Evolutionary conservation across 2,888 invertebrate species (phyloP).

Genomic region (Drosophila infuscata): DNA sequence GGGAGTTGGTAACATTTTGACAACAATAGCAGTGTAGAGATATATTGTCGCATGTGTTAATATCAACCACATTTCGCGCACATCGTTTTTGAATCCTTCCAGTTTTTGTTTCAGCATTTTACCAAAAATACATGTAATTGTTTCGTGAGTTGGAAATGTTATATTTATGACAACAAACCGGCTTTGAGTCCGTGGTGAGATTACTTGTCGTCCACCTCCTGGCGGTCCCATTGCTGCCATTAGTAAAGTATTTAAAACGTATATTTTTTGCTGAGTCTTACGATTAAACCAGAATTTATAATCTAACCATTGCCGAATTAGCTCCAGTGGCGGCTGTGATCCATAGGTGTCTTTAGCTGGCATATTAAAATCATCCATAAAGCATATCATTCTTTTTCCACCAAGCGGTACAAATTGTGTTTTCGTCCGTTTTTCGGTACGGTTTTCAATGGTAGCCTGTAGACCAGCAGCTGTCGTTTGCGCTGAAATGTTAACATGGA

Average conservation of each 20-base stretch:
- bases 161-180: constrained; percentile 92
- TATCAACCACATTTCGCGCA: constrained; percentile 89
- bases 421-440: constrained; percentile 95
- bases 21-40: constrained; percentile 90
- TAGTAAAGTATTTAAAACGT: constrained; percentile 91
- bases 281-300: constrained; percentile 96
- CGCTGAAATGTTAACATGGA: constrained; percentile 95
- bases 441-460: constrained; percentile 93
- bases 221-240: constrained; percentile 94
- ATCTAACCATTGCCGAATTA: constrained; percentile 94
- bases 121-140: constrained; percentile 92
- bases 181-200: constrained; percentile 91
- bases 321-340: constrained; percentile 94
- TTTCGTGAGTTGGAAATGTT: constrained; percentile 92
- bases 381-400: constrained; percentile 93
- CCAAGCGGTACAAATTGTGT: constrained; percentile 92
- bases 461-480: constrained; percentile 94
- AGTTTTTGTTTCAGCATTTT: constrained; percentile 93
- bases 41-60: constrained; percentile 91
- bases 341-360: constrained; percentile 95
- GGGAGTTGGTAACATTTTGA: constrained; percentile 93
- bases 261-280: constrained; percentile 90
- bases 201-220: constrained; percentile 93
- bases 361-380: constrained; percentile 97
- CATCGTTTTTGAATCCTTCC: constrained; percentile 91